Evolutionary conservation across 2,888 invertebrate genomes (phyloP).

Genomic region (Macaria notata): DNA sequence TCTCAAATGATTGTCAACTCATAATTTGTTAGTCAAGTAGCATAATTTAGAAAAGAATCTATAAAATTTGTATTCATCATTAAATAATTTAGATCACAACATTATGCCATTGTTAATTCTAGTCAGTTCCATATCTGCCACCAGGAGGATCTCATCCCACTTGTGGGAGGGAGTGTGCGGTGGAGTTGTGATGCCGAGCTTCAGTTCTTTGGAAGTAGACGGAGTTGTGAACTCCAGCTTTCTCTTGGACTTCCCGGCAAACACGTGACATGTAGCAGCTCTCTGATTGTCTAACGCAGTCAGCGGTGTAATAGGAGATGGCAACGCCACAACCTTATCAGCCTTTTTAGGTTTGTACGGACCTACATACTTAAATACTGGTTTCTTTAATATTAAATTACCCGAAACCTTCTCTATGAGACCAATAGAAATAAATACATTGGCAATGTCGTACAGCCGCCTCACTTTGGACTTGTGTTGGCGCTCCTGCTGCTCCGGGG

Average conservation of each 20-base stretch:
- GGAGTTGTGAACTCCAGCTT: slow-evolving; percentile 75
- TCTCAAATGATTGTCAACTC: too few species aligned
- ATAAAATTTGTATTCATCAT: slow-evolving; percentile 47
- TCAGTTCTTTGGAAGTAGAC: slow-evolving; percentile 57
- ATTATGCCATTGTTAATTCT: slow-evolving; percentile 76
- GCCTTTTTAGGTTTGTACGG: slow-evolving; percentile 67
- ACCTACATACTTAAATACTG: slow-evolving; percentile 86
- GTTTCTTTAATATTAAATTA: slow-evolving; percentile 83
- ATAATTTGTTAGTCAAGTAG: too few species aligned
- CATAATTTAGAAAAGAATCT: slow-evolving; percentile 42
- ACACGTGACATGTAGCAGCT: slow-evolving; percentile 58
- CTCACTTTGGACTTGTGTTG: slow-evolving; percentile 86
- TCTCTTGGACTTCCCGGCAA: slow-evolving; percentile 69
- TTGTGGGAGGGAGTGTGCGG: slow-evolving; percentile 76
- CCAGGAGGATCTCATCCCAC: slow-evolving; percentile 81
- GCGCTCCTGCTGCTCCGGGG: slow-evolving; percentile 76
- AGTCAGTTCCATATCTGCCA: slow-evolving; percentile 82
- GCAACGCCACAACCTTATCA: slow-evolving; percentile 55
- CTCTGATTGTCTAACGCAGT: slow-evolving; percentile 53
- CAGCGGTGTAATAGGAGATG: slow-evolving; percentile 69
- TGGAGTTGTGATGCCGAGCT: slow-evolving; percentile 65
- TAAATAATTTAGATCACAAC: slow-evolving; percentile 54
- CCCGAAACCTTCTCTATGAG: slow-evolving; percentile 87
- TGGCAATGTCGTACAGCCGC: slow-evolving; percentile 89
- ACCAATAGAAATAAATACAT: slow-evolving; percentile 88